phyloP scores from a whole-genome alignment of 2,113 vertebrate species.

The Panthera uncia region DNA sequence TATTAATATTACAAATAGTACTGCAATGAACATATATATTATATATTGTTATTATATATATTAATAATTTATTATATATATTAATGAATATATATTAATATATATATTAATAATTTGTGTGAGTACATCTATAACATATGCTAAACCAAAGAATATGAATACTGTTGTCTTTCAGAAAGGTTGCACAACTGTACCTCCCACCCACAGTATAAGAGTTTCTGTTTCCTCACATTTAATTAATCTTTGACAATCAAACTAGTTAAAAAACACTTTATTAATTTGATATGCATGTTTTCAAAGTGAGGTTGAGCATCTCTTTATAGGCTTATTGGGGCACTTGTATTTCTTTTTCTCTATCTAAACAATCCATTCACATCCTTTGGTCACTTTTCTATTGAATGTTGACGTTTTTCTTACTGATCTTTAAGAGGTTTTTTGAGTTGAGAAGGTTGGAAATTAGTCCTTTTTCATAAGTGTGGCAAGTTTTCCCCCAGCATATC shows the following conservation, averaged over 20 bases:
- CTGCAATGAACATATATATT: neutral
- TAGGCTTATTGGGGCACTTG: neutral
- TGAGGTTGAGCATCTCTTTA: neutral
- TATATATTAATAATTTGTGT: neutral
- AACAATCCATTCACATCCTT: neutral
- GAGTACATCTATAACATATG: neutral
- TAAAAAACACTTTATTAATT: slow-evolving; percentile 15
- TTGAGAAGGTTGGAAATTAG: neutral
- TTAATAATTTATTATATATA: neutral
- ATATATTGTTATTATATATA: neutral
- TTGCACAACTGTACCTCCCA: neutral
- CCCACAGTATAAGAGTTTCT: neutral
- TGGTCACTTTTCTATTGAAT: neutral
- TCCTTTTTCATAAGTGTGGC: neutral
- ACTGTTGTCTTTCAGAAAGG: neutral
- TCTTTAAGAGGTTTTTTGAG: neutral
- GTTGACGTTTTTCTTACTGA: neutral
- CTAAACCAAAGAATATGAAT: neutral
- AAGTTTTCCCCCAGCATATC: neutral
- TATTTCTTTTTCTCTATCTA: slow-evolving; percentile 15
- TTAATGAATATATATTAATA: neutral
- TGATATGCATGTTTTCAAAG: neutral
- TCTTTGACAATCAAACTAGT: neutral
- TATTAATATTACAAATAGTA: slow-evolving; percentile 9
- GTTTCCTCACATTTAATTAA: slow-evolving; percentile 16